Evolutionary conservation across 2,113 vertebrate species (phyloP).

Genomic region (Epinephelus lanceolatus): DNA sequence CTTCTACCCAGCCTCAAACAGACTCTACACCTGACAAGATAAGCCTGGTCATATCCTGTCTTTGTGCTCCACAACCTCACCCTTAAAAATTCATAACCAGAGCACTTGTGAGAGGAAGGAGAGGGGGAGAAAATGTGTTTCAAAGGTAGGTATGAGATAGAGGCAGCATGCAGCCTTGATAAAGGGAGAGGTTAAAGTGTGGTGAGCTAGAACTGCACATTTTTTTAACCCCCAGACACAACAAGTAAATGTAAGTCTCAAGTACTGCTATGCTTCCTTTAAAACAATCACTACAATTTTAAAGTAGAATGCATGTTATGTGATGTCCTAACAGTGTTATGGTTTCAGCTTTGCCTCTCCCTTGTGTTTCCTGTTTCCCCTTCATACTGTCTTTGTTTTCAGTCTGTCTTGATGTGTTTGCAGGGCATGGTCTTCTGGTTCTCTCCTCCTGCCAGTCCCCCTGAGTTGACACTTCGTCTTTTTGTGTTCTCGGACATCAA

Average conservation of each 20-base stretch:
- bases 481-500: no score
- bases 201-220: background rate
- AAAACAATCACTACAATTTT: background rate
- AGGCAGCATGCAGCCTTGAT: background rate
- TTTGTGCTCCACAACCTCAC: slow-evolving; percentile 40
- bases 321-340: no score
- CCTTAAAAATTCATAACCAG: slow-evolving; percentile 23
- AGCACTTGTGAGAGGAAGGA: slow-evolving; percentile 30
- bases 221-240: background rate
- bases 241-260: background rate
- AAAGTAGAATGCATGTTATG: background rate
- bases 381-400: no score
- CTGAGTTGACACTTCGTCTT: no score
- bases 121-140: background rate
- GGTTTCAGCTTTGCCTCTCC: no score
- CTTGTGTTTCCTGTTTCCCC: no score
- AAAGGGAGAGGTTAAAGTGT: background rate
- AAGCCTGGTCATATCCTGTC: slow-evolving; percentile 59
- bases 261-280: background rate
- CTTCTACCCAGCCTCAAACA: slow-evolving; percentile 45
- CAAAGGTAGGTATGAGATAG: slow-evolving; percentile 1
- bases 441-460: no score
- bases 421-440: no score
- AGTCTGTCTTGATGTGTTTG: no score
- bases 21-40: slow-evolving; percentile 68